phyloP scores from a whole-genome alignment of 2,888 invertebrate species.

The Acholoe squamosa region DNA sequence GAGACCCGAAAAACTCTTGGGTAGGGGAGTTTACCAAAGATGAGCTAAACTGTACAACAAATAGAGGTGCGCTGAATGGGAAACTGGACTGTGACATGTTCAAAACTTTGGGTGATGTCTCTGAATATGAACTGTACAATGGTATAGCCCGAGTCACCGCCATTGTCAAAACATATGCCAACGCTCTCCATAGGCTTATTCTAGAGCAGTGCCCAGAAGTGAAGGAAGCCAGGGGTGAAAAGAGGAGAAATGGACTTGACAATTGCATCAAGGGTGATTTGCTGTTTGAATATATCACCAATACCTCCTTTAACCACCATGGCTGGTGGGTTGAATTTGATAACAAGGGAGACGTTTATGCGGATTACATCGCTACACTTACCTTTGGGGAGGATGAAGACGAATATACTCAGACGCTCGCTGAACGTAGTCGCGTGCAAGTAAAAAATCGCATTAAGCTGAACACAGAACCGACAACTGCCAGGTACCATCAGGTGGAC shows the following conservation, averaged over 20 bases:
- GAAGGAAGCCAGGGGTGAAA: neutral
- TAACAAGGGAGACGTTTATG: constrained; percentile 19
- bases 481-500: neutral
- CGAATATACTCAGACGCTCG: neutral
- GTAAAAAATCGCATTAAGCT: neutral
- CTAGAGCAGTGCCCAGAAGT: constrained; percentile 20
- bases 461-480: neutral
- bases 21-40: neutral
- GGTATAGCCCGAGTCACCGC: constrained; percentile 35
- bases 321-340: neutral
- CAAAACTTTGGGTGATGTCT: neutral
- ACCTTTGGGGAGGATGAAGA: neutral
- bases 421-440: neutral
- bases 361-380: neutral
- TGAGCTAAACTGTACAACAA: constrained; percentile 18
- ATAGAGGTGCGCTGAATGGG: no score
- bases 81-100: neutral
- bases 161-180: constrained; percentile 35
- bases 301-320: neutral
- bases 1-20: neutral
- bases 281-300: constrained; percentile 7
- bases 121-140: neutral
- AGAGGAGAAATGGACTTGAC: neutral
- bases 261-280: neutral
- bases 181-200: neutral